phyloP scores from a whole-genome alignment of 2,888 invertebrate genomes.

The Saturnia japonica region DNA sequence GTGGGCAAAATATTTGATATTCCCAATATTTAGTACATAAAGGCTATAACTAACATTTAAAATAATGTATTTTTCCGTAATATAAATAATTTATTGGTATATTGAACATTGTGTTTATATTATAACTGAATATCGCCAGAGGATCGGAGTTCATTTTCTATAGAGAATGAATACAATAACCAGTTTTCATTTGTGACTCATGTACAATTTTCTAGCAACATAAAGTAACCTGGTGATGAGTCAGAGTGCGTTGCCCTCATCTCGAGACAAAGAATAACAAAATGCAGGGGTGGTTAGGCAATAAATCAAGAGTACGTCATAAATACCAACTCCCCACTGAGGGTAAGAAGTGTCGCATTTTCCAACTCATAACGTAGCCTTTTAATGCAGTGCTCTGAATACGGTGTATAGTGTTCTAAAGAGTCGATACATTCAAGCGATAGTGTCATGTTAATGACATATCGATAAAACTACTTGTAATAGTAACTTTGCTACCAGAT shows the following conservation, averaged over 20 bases:
- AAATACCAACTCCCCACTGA: slow-evolving; percentile 48
- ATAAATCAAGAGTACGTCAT: slow-evolving; percentile 58
- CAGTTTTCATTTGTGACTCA: not conserved
- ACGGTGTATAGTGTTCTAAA: slow-evolving; percentile 27
- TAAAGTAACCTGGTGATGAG: slow-evolving; percentile 29
- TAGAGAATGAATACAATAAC: not conserved
- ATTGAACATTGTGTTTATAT: not conserved
- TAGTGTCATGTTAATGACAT: not conserved
- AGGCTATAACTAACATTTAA: not conserved
- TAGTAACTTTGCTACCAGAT: not conserved
- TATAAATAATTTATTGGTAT: not conserved
- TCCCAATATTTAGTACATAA: not conserved
- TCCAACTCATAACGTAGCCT: slow-evolving; percentile 52
- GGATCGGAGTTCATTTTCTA: not conserved
- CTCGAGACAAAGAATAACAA: slow-evolving; percentile 51
- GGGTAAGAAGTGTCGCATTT: slow-evolving; percentile 58
- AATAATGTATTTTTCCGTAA: not conserved
- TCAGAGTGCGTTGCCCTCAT: slow-evolving; percentile 45
- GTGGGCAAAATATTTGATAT: not conserved
- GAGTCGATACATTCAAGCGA: slow-evolving; percentile 25
- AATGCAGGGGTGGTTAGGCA: slow-evolving; percentile 43
- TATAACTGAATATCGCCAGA: not conserved
- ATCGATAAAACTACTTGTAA: not conserved
- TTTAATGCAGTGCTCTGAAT: slow-evolving; percentile 40
- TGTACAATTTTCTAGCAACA: slow-evolving; percentile 4